Evolutionary conservation across 2,888 invertebrate species (phyloP).

Genomic region (Hirtodrosophila confusa): DNA sequence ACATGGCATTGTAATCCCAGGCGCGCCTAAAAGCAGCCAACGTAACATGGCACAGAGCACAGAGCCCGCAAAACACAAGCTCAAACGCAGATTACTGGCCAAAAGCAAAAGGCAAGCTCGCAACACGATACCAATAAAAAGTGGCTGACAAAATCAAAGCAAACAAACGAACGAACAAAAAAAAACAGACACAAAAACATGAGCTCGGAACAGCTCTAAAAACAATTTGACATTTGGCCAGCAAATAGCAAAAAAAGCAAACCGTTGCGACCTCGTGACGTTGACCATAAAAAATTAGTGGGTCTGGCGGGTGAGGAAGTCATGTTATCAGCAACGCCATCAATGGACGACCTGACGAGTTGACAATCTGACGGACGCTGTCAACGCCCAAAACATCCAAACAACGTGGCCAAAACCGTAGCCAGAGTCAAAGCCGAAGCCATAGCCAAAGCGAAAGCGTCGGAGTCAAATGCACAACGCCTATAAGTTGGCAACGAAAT

Average conservation of each 20-base stretch:
- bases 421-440: constrained; percentile 2
- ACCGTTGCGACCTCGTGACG: constrained; percentile 49
- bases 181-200: constrained; percentile 2
- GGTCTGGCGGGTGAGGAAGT: constrained; percentile 58
- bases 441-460: too few species aligned
- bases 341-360: constrained; percentile 51
- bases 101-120: constrained; percentile 39
- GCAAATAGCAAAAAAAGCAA: constrained; percentile 37
- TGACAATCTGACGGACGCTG: constrained; percentile 65
- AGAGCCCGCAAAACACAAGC: constrained; percentile 9
- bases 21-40: constrained; percentile 58
- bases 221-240: constrained; percentile 80
- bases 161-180: constrained; percentile 11
- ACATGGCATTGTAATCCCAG: constrained; percentile 62
- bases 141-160: constrained; percentile 49
- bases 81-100: constrained; percentile 62
- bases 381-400: constrained; percentile 59
- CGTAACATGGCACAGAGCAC: constrained; percentile 11
- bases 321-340: constrained; percentile 74
- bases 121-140: constrained; percentile 71
- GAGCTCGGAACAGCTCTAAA: constrained; percentile 61
- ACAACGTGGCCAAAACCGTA: constrained; percentile 13
- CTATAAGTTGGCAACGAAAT: constrained; percentile 72
- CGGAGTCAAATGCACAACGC: constrained; percentile 58
- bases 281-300: constrained; percentile 74